Percentiles rank a stretch among this genome's conserved stretches.
Evolutionary conservation across 1,140 invertebrate genomes (phyloP).

Genomic region (Sarcophaga peregrina): DNA sequence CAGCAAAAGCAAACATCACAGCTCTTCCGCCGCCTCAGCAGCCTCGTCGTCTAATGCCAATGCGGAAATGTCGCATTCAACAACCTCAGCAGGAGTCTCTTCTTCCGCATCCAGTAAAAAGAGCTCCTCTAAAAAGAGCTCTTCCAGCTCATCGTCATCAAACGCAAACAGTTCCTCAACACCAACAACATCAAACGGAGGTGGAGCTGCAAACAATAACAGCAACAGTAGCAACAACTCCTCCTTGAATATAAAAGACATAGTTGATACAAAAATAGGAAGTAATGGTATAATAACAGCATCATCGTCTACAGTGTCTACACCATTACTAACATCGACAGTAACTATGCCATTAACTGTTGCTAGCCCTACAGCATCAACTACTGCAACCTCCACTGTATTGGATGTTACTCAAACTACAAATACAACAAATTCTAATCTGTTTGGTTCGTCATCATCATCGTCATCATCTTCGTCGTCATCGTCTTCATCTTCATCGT

Average conservation of each 20-base stretch:
- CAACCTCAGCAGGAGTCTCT: slow-evolving; percentile 8
- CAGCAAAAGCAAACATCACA: slow-evolving; percentile 60
- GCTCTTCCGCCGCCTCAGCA: slow-evolving; percentile 45
- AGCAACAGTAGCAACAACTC: background rate
- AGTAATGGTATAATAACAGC: background rate
- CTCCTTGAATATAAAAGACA: background rate
- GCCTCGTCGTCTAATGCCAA: slow-evolving; percentile 29
- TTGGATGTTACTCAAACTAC: background rate
- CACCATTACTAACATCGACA: background rate
- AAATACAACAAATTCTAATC: slow-evolving; percentile 1
- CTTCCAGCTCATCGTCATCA: slow-evolving; percentile 26
- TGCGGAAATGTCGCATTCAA: slow-evolving; percentile 36
- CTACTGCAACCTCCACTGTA: background rate
- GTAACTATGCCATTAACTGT: background rate
- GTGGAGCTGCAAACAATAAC: background rate
- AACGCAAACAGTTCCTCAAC: slow-evolving; percentile 28
- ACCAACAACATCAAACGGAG: background rate
- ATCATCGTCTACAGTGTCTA: background rate
- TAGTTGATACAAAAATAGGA: background rate
- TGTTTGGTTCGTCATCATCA: slow-evolving; percentile 54
- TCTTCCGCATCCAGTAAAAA: slow-evolving; percentile 42
- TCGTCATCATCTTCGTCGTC: slow-evolving; percentile 60
- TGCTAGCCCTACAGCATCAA: background rate
- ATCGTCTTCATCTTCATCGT: slow-evolving; percentile 53
- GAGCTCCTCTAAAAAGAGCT: slow-evolving; percentile 35